These are phyloP conservation scores for Notechis scutatus DNA, from an alignment of 2,113 vertebrate species.

Conservation along the genomic window DNA sequence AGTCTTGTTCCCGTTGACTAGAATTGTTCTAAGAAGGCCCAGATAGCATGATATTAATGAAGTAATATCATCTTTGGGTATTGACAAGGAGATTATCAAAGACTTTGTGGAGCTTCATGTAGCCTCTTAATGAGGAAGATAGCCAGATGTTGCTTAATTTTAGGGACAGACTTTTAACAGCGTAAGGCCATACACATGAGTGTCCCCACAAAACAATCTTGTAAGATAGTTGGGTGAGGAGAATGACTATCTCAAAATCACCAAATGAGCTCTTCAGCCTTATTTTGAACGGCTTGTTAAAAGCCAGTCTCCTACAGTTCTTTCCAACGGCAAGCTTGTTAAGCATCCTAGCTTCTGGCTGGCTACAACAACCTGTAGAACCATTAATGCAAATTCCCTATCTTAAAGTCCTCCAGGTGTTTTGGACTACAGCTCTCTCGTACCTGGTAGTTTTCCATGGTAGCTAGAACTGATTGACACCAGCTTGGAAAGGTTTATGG, in stretches of 20 bases:
- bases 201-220: neutral
- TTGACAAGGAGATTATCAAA: neutral
- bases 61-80: neutral
- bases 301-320: neutral
- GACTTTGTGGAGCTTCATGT: neutral
- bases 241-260: neutral
- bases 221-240: neutral
- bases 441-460: neutral
- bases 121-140: neutral
- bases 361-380: neutral
- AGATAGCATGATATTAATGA: neutral
- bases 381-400: neutral
- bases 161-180: neutral
- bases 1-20: neutral
- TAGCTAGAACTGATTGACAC: neutral
- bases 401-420: neutral
- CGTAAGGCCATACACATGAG: neutral
- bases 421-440: neutral
- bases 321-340: neutral
- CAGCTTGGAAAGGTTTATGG: neutral
- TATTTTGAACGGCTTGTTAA: neutral
- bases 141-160: neutral
- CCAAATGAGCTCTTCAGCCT: neutral
- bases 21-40: neutral
- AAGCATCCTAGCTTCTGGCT: neutral